Evolutionary conservation across 2,888 invertebrate species (phyloP).

Genomic region (Antheraea yamamai): DNA sequence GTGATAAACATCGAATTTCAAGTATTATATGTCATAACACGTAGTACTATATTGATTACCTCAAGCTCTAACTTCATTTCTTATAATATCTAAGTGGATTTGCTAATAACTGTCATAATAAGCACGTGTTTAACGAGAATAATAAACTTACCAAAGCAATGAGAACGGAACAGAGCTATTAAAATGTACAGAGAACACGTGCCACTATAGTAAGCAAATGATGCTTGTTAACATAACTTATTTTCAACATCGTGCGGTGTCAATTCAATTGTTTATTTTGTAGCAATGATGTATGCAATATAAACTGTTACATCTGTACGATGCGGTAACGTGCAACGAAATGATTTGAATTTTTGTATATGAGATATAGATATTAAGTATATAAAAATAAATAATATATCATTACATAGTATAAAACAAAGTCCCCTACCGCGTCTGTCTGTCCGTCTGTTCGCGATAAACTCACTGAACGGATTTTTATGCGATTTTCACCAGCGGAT

Average conservation of each 20-base stretch:
- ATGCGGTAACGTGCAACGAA: not conserved
- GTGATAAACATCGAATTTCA: slow-evolving; percentile 16
- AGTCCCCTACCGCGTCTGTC: no score
- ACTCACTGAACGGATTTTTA: no score
- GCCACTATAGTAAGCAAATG: slow-evolving; percentile 15
- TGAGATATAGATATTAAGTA: not conserved
- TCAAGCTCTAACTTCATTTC: not conserved
- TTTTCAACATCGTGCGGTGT: slow-evolving; percentile 13
- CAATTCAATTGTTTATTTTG: not conserved
- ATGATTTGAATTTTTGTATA: not conserved
- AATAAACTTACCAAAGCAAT: slow-evolving; percentile 25
- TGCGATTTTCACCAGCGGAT: no score
- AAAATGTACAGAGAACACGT: slow-evolving; percentile 22
- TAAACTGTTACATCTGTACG: not conserved
- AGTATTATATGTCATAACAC: slow-evolving; percentile 16
- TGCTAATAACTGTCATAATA: not conserved
- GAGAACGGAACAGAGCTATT: slow-evolving; percentile 12
- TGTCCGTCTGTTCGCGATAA: no score
- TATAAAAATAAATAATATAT: not conserved
- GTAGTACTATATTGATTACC: slow-evolving; percentile 1
- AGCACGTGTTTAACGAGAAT: slow-evolving; percentile 19
- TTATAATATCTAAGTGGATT: not conserved
- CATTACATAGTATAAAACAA: no score
- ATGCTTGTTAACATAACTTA: slow-evolving; percentile 13
- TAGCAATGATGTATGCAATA: not conserved